These are phyloP conservation scores for Thyatira batis DNA, from an alignment of 2,888 invertebrate species.

Conservation along the genomic window DNA sequence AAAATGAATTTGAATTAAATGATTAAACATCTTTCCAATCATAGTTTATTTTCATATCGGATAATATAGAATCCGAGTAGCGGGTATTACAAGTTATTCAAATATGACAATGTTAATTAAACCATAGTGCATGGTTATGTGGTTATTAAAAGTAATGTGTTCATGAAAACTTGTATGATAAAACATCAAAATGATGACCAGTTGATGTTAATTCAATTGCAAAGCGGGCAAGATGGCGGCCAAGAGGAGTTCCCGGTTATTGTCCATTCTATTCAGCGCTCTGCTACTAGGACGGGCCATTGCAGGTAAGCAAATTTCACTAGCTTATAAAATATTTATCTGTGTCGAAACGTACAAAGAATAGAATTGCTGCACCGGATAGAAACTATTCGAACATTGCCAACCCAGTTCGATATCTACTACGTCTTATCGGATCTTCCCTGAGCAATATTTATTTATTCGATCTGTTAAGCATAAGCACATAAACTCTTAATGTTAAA, in stretches of 20 bases:
- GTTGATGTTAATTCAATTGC: slow-evolving; percentile 48
- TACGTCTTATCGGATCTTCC: not conserved
- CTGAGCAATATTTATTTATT: not conserved
- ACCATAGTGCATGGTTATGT: not conserved
- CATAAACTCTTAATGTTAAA: too few relatives aligned
- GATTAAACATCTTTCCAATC: too few relatives aligned
- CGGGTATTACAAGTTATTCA: not conserved
- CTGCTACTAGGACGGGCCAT: slow-evolving; percentile 73
- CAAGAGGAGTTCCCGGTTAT: slow-evolving; percentile 58
- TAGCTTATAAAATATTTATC: slow-evolving; percentile 22
- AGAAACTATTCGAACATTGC: not conserved
- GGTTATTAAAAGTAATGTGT: slow-evolving; percentile 9
- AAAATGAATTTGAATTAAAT: too few relatives aligned
- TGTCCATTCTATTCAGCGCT: slow-evolving; percentile 74
- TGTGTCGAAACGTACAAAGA: slow-evolving; percentile 13
- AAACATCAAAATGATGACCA: slow-evolving; percentile 39
- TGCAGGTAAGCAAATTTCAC: slow-evolving; percentile 56
- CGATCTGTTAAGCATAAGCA: not conserved
- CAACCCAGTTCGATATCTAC: not conserved
- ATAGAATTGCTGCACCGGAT: slow-evolving; percentile 5
- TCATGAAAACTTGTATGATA: slow-evolving; percentile 14
- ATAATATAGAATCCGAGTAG: too few relatives aligned
- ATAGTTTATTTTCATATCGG: too few relatives aligned
- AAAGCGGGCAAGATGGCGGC: slow-evolving; percentile 58
- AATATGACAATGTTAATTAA: not conserved